Evolutionary conservation across 2,797 vertebrate species (phyloP).

Genomic region (Leptatherina wallacei): DNA sequence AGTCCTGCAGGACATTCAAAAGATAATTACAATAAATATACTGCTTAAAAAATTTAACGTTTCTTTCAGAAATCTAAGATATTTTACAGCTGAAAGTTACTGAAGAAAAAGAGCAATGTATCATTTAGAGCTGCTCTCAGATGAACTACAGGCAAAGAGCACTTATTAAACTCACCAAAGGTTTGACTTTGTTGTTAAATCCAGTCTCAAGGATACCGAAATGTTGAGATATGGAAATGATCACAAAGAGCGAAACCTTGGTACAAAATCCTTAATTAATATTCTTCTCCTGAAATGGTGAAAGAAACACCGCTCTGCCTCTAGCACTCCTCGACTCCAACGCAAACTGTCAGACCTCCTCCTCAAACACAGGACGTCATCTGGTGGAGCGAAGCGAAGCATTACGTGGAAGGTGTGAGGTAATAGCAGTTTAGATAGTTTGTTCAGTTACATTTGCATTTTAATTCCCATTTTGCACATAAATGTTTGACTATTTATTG

Average conservation of each 20-base stretch:
- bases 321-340: not conserved
- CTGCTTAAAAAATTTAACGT: not conserved
- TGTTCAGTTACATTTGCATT: too few relatives aligned
- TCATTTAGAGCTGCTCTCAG: not conserved
- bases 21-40: not conserved
- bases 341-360: not conserved
- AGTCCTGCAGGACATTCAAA: slow-evolving; percentile 21
- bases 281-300: too few relatives aligned
- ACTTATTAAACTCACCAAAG: slow-evolving; percentile 1
- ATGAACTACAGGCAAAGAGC: slow-evolving; percentile 1
- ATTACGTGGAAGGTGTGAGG: too few relatives aligned
- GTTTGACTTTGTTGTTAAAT: slow-evolving; percentile 25
- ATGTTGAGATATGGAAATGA: slow-evolving; percentile 65
- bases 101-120: not conserved
- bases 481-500: too few relatives aligned
- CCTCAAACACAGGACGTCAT: not conserved
- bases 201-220: slow-evolving; percentile 49
- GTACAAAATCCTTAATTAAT: slow-evolving; percentile 43
- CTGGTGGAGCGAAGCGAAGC: not conserved
- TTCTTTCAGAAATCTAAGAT: not conserved
- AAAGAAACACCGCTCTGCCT: too few relatives aligned
- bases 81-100: not conserved
- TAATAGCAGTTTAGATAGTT: too few relatives aligned
- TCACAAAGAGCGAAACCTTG: slow-evolving; percentile 38
- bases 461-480: too few relatives aligned